These are phyloP conservation scores for Orthosia gothica DNA, from an alignment of 2,888 invertebrate genomes.

Conservation along the genomic window DNA sequence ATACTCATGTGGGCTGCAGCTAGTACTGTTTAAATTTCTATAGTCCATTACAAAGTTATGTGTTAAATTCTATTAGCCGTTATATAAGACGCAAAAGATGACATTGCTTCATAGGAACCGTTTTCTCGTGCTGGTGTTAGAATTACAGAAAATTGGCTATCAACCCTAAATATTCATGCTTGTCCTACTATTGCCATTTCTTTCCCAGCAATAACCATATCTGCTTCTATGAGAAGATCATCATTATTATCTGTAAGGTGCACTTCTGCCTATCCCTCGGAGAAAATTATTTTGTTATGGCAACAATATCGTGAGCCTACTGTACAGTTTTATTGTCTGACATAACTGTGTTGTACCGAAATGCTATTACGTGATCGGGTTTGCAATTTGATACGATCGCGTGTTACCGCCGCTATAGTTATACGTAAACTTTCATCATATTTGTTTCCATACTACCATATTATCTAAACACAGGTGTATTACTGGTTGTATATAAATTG, in stretches of 20 bases:
- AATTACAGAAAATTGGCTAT: too few species aligned
- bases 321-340: constrained; percentile 27
- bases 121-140: too few species aligned
- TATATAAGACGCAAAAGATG: background rate
- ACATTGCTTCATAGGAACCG: background rate
- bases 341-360: constrained; percentile 65
- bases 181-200: background rate
- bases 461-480: constrained; percentile 41
- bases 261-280: too few species aligned
- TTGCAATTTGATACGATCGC: constrained; percentile 62
- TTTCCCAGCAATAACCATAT: too few species aligned
- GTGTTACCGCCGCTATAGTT: constrained; percentile 50
- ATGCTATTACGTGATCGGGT: constrained; percentile 65
- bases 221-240: background rate
- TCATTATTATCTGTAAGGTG: too few species aligned
- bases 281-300: background rate
- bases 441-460: constrained; percentile 39
- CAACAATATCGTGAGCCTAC: constrained; percentile 26
- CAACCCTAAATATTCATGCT: too few species aligned
- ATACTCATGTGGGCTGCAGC: too few species aligned
- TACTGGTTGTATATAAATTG: constrained; percentile 9
- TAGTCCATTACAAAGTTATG: too few species aligned
- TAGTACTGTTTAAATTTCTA: too few species aligned
- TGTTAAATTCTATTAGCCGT: background rate
- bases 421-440: constrained; percentile 57